Evolutionary conservation across 2,888 invertebrate species (phyloP).

Genomic region (Lysandra coridon): DNA sequence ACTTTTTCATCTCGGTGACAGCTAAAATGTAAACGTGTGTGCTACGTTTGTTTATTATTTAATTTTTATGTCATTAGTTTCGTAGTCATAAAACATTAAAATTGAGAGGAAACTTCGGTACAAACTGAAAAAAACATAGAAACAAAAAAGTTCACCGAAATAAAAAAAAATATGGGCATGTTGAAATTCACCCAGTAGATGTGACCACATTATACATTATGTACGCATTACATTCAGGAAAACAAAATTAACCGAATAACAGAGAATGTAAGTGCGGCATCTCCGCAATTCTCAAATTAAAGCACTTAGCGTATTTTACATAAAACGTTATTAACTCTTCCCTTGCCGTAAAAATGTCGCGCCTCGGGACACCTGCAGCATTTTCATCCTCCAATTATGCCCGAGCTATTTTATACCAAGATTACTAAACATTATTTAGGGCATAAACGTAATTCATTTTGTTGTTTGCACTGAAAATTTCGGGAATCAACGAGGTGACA

Average conservation of each 20-base stretch:
- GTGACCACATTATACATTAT: not conserved
- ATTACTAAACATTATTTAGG: conserved; percentile 25
- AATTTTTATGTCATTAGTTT: too few relatives aligned
- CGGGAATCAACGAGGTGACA: too few relatives aligned
- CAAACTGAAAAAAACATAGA: too few relatives aligned
- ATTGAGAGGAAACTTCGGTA: too few relatives aligned
- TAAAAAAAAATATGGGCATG: too few relatives aligned
- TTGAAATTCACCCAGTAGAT: too few relatives aligned
- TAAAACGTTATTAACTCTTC: conserved; percentile 64
- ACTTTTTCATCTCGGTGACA: too few relatives aligned
- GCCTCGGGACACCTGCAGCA: conserved; percentile 58
- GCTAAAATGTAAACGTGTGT: too few relatives aligned
- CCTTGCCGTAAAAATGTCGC: conserved; percentile 63
- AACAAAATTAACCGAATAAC: conserved; percentile 6
- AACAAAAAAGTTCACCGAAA: too few relatives aligned
- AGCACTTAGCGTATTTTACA: conserved; percentile 55
- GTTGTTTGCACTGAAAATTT: not conserved
- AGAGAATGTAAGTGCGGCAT: conserved; percentile 14
- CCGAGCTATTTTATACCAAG: conserved; percentile 41
- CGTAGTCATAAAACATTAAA: too few relatives aligned
- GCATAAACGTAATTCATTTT: not conserved
- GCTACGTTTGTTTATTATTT: too few relatives aligned
- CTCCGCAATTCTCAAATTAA: conserved; percentile 37
- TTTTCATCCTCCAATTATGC: conserved; percentile 61
- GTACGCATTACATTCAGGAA: not conserved